These are phyloP conservation scores for Olivierus martensii DNA, from an alignment of 1,140 invertebrate species.

Conservation along the genomic window DNA sequence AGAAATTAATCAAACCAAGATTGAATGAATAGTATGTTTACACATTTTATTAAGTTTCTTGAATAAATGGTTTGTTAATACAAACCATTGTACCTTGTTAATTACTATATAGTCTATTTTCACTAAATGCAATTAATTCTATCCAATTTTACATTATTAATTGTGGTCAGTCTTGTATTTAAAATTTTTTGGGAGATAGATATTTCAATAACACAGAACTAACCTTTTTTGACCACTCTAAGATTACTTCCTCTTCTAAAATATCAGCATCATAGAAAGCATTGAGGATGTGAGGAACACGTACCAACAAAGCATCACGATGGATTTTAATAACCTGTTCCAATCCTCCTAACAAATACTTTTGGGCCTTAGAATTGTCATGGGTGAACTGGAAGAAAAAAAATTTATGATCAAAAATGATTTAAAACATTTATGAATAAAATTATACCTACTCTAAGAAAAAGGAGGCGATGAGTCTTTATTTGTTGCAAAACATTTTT, in stretches of 20 bases:
- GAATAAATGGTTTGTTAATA: too few relatives aligned
- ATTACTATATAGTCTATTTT: too few relatives aligned
- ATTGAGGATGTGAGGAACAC: slow-evolving; percentile 82
- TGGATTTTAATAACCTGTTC: slow-evolving; percentile 83
- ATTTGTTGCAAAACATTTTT: slow-evolving; percentile 64
- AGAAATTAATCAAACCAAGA: too few relatives aligned
- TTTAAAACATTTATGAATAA: not conserved
- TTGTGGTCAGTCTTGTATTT: too few relatives aligned
- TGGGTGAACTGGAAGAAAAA: slow-evolving; percentile 61
- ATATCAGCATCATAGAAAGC: slow-evolving; percentile 90
- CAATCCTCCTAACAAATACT: slow-evolving; percentile 85
- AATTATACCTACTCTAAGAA: slow-evolving; percentile 34
- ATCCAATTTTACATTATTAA: too few relatives aligned
- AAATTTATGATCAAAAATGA: slow-evolving; percentile 6
- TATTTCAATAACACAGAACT: too few relatives aligned
- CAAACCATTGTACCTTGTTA: too few relatives aligned
- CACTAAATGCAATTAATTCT: too few relatives aligned
- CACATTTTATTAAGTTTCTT: too few relatives aligned
- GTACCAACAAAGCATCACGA: slow-evolving; percentile 61
- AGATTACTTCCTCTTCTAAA: slow-evolving; percentile 77
- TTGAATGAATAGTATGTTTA: too few relatives aligned
- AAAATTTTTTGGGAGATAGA: too few relatives aligned
- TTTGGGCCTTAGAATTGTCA: slow-evolving; percentile 80
- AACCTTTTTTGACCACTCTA: slow-evolving; percentile 90
- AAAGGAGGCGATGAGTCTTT: slow-evolving; percentile 34